phyloP scores from a whole-genome alignment of 1,140 invertebrate genomes.

The Pararge aegeria region DNA sequence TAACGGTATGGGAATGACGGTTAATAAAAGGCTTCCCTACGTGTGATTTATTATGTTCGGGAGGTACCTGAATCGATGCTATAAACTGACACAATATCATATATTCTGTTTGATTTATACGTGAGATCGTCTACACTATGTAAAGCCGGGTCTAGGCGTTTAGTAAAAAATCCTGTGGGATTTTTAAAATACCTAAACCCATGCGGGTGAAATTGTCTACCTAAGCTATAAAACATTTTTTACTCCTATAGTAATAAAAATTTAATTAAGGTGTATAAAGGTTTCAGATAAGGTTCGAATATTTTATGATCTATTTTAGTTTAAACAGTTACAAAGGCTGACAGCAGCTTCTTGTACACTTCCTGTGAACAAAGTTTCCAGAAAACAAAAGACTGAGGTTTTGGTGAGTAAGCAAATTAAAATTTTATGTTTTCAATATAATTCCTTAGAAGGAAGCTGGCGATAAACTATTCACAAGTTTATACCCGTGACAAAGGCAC shows the following conservation, averaged over 20 bases:
- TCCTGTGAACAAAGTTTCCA: slow-evolving; percentile 22
- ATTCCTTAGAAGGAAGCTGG: slow-evolving; percentile 33
- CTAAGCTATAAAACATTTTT: too few species aligned
- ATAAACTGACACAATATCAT: slow-evolving; percentile 14
- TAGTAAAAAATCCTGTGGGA: too few species aligned
- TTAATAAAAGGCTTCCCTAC: slow-evolving; percentile 35
- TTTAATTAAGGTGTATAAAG: not conserved
- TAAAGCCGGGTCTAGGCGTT: too few species aligned
- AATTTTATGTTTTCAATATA: slow-evolving; percentile 42
- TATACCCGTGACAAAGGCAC: slow-evolving; percentile 21
- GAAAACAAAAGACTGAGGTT: slow-evolving; percentile 39
- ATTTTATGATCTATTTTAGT: not conserved
- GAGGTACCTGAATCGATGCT: slow-evolving; percentile 20
- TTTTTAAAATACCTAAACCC: too few species aligned
- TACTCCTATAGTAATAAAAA: too few species aligned
- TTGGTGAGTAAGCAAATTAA: slow-evolving; percentile 46
- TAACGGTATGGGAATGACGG: slow-evolving; percentile 34
- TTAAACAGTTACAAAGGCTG: slow-evolving; percentile 1
- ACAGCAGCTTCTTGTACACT: slow-evolving; percentile 5
- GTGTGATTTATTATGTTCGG: slow-evolving; percentile 26
- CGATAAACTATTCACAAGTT: slow-evolving; percentile 38
- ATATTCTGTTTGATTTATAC: slow-evolving; percentile 5
- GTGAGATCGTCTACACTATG: not conserved
- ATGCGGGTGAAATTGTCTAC: too few species aligned
- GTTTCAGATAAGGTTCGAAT: not conserved